Evolutionary conservation across 2,113 vertebrate species (phyloP).

Genomic region (Chamaetylas fuelleborni): DNA sequence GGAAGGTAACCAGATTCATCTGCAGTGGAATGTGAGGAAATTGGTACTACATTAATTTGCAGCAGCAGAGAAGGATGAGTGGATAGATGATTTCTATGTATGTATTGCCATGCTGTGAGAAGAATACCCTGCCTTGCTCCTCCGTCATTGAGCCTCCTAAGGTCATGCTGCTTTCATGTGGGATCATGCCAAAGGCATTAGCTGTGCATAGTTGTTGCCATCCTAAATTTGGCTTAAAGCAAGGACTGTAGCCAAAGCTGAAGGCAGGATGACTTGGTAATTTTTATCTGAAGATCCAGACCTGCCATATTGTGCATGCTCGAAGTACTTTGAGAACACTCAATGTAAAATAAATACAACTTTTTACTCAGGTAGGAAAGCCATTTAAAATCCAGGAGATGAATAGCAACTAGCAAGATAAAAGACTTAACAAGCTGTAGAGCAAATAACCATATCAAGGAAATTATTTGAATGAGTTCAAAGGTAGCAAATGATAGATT

Average conservation of each 20-base stretch:
- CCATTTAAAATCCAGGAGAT: neutral
- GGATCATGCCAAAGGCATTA: neutral
- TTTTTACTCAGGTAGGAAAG: neutral
- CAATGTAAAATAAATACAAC: neutral
- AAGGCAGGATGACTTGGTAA: neutral
- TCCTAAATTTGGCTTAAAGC: neutral
- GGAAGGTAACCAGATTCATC: neutral
- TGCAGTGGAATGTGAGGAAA: neutral
- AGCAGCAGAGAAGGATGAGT: neutral
- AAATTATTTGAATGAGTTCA: neutral
- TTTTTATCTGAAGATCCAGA: neutral
- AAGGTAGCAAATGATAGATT: neutral
- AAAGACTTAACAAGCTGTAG: neutral
- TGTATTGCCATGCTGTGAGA: neutral
- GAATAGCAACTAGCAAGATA: neutral
- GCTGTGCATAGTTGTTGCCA: neutral
- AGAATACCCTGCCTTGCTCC: neutral
- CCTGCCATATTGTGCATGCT: neutral
- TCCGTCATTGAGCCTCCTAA: neutral
- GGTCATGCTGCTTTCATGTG: neutral
- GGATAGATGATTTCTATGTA: accelerated
- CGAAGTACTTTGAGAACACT: neutral
- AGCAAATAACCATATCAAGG: neutral
- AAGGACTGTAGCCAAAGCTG: neutral
- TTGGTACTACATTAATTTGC: neutral